Evolutionary conservation across 2,888 invertebrate genomes (phyloP).

Genomic region (Julus scanicus): DNA sequence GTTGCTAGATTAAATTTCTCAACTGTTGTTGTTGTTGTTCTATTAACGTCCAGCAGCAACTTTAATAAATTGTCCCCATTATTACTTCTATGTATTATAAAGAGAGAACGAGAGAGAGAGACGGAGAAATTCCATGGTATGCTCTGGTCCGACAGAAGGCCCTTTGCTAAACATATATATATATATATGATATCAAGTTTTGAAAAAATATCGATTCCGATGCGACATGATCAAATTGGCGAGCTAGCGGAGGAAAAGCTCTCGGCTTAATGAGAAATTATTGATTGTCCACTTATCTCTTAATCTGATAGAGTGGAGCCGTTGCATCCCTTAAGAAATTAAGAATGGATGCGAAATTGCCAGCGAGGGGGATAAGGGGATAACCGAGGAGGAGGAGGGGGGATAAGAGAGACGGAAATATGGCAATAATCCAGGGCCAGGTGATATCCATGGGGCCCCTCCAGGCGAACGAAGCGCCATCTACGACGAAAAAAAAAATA

Average conservation of each 20-base stretch:
- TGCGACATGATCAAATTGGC: conserved; percentile 33
- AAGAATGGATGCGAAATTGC: conserved; percentile 48
- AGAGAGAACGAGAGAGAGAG: neutral
- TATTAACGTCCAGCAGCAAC: conserved; percentile 33
- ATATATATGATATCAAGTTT: conserved; percentile 33
- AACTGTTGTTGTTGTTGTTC: conserved; percentile 16
- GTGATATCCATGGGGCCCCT: neutral
- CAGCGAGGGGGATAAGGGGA: conserved; percentile 33
- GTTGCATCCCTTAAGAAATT: conserved; percentile 43
- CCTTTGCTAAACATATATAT: neutral
- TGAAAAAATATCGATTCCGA: conserved; percentile 33
- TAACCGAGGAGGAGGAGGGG: neutral
- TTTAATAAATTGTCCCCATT: conserved; percentile 33
- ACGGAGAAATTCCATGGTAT: neutral
- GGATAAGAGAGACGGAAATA: conserved; percentile 8
- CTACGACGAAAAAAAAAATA: neutral
- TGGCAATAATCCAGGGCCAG: conserved; percentile 20
- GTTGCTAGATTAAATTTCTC: conserved; percentile 33
- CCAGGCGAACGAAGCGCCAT: neutral
- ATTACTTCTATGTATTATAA: conserved; percentile 26
- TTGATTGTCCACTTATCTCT: conserved; percentile 51
- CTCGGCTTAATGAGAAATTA: conserved; percentile 50
- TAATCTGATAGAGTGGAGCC: conserved; percentile 48
- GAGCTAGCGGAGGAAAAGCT: conserved; percentile 41
- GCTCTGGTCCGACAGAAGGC: conserved; percentile 8